Percentiles rank a stretch among this genome's conserved stretches.
Evolutionary conservation across 2,888 invertebrate genomes (phyloP).

Genomic region (Tetranychus piercei): DNA sequence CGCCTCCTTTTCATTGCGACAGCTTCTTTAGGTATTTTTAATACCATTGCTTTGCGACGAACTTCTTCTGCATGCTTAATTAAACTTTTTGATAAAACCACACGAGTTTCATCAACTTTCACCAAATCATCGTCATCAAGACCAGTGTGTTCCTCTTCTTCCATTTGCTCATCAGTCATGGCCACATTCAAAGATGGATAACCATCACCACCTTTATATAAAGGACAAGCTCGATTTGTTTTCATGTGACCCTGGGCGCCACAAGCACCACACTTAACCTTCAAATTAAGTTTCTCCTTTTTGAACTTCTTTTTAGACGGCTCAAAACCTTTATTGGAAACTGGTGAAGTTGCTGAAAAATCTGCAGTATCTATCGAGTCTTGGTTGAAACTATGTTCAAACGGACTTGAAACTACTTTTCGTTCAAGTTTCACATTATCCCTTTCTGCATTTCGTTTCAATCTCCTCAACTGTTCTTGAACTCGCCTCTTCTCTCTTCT

Average conservation of each 20-base stretch:
- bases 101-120: slow-evolving; percentile 84
- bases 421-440: slow-evolving; percentile 29
- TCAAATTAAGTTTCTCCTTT: slow-evolving; percentile 55
- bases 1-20: slow-evolving; percentile 43
- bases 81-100: slow-evolving; percentile 67
- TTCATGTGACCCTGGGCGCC: slow-evolving; percentile 59
- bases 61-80: slow-evolving; percentile 74
- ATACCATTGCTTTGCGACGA: slow-evolving; percentile 53
- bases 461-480: slow-evolving; percentile 83
- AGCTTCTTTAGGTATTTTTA: slow-evolving; percentile 58
- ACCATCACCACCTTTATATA: slow-evolving; percentile 44
- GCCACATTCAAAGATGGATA: slow-evolving; percentile 46
- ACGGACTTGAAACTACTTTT: not conserved
- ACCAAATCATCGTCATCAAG: slow-evolving; percentile 66
- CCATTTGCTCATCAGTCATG: slow-evolving; percentile 57
- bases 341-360: not conserved
- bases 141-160: slow-evolving; percentile 52
- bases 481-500: slow-evolving; percentile 84
- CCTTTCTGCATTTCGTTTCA: slow-evolving; percentile 71
- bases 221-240: slow-evolving; percentile 91
- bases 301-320: slow-evolving; percentile 37
- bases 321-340: not conserved
- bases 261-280: slow-evolving; percentile 86
- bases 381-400: not conserved
- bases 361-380: not conserved